phyloP scores from a whole-genome alignment of 2,797 vertebrate genomes.

The Orientallactaga sibirica region DNA sequence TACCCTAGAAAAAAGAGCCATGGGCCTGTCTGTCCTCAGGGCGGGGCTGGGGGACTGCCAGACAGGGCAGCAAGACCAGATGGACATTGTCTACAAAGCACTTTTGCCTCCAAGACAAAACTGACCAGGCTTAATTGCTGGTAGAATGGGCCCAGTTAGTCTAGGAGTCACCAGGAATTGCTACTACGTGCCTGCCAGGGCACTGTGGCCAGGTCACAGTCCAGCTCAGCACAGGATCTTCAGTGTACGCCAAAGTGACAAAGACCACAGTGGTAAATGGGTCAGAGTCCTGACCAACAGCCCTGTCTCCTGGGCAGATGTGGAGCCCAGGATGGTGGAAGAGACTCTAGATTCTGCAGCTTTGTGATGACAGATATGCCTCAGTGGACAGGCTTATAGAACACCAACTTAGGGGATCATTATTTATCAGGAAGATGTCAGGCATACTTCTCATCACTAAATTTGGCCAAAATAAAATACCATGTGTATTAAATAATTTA shows the following conservation, averaged over 20 bases:
- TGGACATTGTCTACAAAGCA: neutral
- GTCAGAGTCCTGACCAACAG: no score
- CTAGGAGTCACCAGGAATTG: neutral
- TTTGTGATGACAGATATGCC: neutral
- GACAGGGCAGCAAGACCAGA: no score
- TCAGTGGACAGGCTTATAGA: no score
- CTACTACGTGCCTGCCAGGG: neutral
- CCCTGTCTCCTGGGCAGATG: neutral
- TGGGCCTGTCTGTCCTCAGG: neutral
- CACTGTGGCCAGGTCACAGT: neutral
- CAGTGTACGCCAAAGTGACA: accelerated
- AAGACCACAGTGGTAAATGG: neutral
- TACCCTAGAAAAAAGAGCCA: no score
- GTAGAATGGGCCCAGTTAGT: accelerated
- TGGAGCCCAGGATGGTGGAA: neutral
- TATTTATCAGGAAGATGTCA: neutral
- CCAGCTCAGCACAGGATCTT: no score
- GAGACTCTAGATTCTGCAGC: neutral
- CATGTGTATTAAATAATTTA: neutral
- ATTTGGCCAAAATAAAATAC: neutral
- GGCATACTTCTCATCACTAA: neutral
- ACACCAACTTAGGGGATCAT: neutral
- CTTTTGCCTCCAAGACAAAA: neutral
- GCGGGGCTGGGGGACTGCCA: no score
- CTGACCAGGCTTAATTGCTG: neutral